Base-by-base conservation (phyloP, 2,888 invertebrate genomes). In the Endomychus coccineus region DNA sequence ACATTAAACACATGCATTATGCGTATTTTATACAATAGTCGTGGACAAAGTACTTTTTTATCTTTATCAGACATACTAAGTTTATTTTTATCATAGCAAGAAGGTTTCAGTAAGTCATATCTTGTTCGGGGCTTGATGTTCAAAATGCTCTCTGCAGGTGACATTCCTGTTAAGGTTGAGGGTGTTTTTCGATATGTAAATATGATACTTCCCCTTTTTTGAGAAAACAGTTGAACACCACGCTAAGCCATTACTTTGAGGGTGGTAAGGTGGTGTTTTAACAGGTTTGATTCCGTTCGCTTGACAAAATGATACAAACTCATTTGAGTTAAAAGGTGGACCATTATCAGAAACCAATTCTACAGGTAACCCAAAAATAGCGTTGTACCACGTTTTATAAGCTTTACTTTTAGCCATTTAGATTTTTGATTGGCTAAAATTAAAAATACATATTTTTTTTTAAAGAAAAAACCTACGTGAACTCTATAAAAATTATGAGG, bases 271-370 rank as follows among this genome's bases (percentile, higher is more conserved):
- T 34, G 51, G 42, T 4, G 47, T 34, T 40, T 44, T 44, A 4
- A 44, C 23, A 16, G 37, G 35, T 36, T 43, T 51, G n/a, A 49
- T 50, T 11, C 50, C 48, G 37, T 52, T 50, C 16, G 40, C 30
- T 35, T 44, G 40, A 37, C 46, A 51, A 39, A 52, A 52, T 12
- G 12, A 13, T 13, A 30, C 30, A 42, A 48, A 47, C 28, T 43
- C 36, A 13, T 13, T 11, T 5, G 46, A 46, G 29, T 34, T 50
- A 28, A 46, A 51, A 4, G 46, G 48, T 16, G 46, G 47, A 11
- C 50, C 51, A 36, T 50, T 50, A 21, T 49, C 49, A 2, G 45
- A 40, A 4, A 50, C 47, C 14, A 49, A 13, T 34, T 42, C 47
- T 14, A 27, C 36, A 9, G 46, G 44, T 29, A 48, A 31, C 3